Evolutionary conservation across 2,797 vertebrate genomes (phyloP).

Genomic region (Hippocampus kuda): DNA sequence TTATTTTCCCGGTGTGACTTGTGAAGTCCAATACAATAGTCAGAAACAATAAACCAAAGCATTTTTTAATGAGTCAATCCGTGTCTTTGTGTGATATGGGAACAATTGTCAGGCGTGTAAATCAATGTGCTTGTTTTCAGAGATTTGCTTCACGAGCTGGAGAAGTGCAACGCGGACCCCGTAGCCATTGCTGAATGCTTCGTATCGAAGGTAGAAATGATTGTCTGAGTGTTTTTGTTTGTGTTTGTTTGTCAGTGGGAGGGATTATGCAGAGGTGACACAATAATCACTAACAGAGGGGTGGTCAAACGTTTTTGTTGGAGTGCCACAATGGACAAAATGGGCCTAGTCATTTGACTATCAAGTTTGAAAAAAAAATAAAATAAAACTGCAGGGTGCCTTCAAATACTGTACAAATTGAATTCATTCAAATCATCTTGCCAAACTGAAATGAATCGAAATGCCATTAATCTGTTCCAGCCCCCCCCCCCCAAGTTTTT

Average conservation of each 20-base stretch:
- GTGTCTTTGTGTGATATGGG: neutral
- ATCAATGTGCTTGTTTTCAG: conserved; percentile 53
- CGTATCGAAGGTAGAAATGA: conserved; percentile 85
- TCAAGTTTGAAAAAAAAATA: no score
- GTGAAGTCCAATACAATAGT: conserved; percentile 17
- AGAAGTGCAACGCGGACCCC: conserved; percentile 91
- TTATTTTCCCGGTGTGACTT: conserved; percentile 20
- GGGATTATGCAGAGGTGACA: neutral
- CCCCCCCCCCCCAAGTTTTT: no score
- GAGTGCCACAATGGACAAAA: no score
- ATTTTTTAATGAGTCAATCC: neutral
- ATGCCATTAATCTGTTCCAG: no score
- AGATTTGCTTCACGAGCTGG: conserved; percentile 86
- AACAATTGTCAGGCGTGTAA: conserved; percentile 3
- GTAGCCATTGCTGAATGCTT: conserved; percentile 97
- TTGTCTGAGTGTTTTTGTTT: neutral
- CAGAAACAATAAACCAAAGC: conserved; percentile 29
- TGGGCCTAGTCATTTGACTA: no score
- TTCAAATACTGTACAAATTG: no score
- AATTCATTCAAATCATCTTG: no score
- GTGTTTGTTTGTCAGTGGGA: neutral
- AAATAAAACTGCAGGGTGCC: no score
- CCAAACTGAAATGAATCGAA: no score
- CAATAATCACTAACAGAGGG: neutral
- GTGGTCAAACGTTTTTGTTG: no score